Conservation (phyloP, 2,113 vertebrate species). For the Epinephelus moara region DNA sequence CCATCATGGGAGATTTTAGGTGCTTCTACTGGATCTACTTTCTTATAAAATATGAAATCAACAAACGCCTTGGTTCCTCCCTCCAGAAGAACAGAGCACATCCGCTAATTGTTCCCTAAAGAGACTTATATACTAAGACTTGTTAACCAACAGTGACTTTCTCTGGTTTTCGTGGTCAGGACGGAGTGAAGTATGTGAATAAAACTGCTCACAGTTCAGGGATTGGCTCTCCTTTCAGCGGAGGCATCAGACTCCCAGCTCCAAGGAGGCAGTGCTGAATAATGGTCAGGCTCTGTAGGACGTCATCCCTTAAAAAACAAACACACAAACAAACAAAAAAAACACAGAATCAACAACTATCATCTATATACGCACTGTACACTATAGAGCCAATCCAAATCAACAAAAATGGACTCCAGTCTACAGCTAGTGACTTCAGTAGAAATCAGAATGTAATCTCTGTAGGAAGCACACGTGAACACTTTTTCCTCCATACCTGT, state of each 20-base stretch:
- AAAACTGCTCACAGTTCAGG: conserved; percentile 89
- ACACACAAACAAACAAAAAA: background rate
- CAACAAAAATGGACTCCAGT: background rate
- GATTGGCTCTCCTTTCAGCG: conserved; percentile 91
- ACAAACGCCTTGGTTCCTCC: too few relatives aligned
- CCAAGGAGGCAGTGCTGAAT: conserved; percentile 97
- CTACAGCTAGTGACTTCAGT: background rate
- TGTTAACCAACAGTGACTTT: too few relatives aligned
- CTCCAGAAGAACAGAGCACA: too few relatives aligned
- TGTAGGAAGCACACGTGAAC: background rate
- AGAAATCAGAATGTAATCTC: background rate
- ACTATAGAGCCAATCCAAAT: background rate
- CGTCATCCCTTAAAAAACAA: conserved; percentile 92
- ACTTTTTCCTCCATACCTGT: conserved; percentile 82
- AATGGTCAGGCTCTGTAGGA: conserved; percentile 94
- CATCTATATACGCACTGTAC: background rate
- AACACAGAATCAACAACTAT: conserved; percentile 24
- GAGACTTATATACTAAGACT: too few relatives aligned
- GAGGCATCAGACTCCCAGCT: conserved; percentile 93
- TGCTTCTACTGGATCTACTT: too few relatives aligned
- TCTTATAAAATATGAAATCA: too few relatives aligned
- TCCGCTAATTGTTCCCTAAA: too few relatives aligned
- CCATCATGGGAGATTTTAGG: too few relatives aligned
- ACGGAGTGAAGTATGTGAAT: background rate
- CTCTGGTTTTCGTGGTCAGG: too few relatives aligned